Evolutionary conservation across 2,888 invertebrate species (phyloP).

Genomic region (Dinocampus coccinellae): DNA sequence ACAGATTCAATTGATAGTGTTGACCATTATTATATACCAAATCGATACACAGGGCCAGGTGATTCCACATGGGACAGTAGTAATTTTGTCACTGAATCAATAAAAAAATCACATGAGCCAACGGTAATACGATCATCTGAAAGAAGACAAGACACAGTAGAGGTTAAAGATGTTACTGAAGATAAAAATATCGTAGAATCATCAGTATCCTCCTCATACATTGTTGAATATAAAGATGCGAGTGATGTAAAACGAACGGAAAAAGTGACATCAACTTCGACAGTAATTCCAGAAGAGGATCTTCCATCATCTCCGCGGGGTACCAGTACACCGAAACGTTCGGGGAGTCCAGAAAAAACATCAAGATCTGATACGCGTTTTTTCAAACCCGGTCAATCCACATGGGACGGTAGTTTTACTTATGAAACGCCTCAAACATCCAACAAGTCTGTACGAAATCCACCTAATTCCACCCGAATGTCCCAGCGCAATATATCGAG

Average conservation of each 20-base stretch:
- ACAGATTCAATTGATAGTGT: constrained; percentile 22
- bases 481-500: constrained; percentile 35
- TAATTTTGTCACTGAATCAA: constrained; percentile 63
- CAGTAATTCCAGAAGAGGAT: constrained; percentile 59
- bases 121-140: constrained; percentile 51
- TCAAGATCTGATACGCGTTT: constrained; percentile 27
- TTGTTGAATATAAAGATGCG: constrained; percentile 71
- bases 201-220: constrained; percentile 76
- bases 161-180: constrained; percentile 65
- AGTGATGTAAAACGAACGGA: constrained; percentile 51
- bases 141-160: constrained; percentile 48
- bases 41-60: constrained; percentile 36
- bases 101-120: constrained; percentile 45
- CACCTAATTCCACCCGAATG: constrained; percentile 33
- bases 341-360: constrained; percentile 39
- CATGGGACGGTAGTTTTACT: constrained; percentile 74
- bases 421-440: constrained; percentile 67
- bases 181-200: constrained; percentile 73
- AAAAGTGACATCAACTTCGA: constrained; percentile 56
- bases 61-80: constrained; percentile 70
- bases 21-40: constrained; percentile 24
- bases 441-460: constrained; percentile 39
- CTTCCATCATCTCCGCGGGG: constrained; percentile 22
- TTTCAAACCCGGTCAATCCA: constrained; percentile 57
- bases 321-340: constrained; percentile 40